A percentile compares a stretch with the other conserved stretches of the same genome.
These are phyloP conservation scores for Eciton burchellii DNA, from an alignment of 1,140 invertebrate genomes.

Conservation along the genomic window DNA sequence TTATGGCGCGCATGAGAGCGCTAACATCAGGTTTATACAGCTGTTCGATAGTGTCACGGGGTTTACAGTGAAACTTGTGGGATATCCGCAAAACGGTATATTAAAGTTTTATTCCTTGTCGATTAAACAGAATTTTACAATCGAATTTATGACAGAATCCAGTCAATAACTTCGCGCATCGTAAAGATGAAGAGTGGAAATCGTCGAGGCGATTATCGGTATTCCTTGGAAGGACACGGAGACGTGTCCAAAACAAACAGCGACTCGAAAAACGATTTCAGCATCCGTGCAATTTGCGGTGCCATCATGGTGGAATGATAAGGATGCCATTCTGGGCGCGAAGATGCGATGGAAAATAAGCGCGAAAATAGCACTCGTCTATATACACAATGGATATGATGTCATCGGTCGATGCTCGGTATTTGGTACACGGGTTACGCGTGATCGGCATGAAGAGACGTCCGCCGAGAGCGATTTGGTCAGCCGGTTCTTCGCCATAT, in stretches of 20 bases:
- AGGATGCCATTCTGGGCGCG: slow-evolving; percentile 7
- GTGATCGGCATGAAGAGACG: slow-evolving; percentile 80
- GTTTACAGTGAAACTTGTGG: neutral
- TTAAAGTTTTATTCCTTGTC: slow-evolving; percentile 6
- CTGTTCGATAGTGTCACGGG: slow-evolving; percentile 30
- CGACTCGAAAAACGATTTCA: slow-evolving; percentile 32
- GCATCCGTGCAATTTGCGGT: slow-evolving; percentile 24
- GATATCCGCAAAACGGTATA: neutral
- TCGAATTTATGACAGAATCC: no score
- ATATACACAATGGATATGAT: slow-evolving; percentile 74
- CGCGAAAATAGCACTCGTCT: slow-evolving; percentile 23
- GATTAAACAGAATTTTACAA: no score
- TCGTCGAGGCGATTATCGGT: no score
- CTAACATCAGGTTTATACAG: slow-evolving; percentile 22
- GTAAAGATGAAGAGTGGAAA: no score
- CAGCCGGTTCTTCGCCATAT: slow-evolving; percentile 79
- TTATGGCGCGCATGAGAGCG: neutral
- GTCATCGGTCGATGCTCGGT: slow-evolving; percentile 78
- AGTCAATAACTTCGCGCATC: no score
- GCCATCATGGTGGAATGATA: slow-evolving; percentile 39
- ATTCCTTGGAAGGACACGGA: neutral
- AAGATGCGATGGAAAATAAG: slow-evolving; percentile 49
- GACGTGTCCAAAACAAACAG: neutral
- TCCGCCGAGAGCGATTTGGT: slow-evolving; percentile 67
- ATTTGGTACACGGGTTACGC: slow-evolving; percentile 80